Percentiles rank a stretch among this genome's conserved stretches.
phyloP scores from a whole-genome alignment of 2,888 invertebrate genomes.

The Seira sanloemensis region DNA sequence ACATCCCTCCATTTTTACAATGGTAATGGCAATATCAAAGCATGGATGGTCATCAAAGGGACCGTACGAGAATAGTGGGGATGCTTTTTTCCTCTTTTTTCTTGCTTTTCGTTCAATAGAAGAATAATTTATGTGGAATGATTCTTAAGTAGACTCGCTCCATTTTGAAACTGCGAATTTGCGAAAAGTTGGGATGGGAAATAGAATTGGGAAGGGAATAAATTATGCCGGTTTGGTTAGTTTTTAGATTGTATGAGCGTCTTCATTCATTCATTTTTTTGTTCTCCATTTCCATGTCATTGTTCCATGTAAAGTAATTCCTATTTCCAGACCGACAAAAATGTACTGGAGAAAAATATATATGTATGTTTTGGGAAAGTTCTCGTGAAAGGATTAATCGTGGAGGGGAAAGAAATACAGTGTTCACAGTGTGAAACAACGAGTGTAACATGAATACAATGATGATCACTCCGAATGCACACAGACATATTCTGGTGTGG shows the following conservation, averaged over 20 bases:
- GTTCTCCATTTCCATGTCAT: not conserved
- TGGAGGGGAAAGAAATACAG: slow-evolving; percentile 48
- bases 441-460: slow-evolving; percentile 48
- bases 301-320: not conserved
- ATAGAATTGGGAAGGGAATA: not conserved
- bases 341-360: not conserved
- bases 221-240: slow-evolving; percentile 20
- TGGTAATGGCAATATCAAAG: not conserved
- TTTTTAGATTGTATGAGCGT: not conserved
- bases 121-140: slow-evolving; percentile 48
- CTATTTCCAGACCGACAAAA: slow-evolving; percentile 1
- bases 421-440: slow-evolving; percentile 49
- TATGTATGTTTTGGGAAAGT: not conserved
- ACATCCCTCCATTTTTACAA: too few species aligned
- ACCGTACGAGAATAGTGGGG: not conserved
- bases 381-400: slow-evolving; percentile 43
- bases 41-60: not conserved
- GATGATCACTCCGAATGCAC: slow-evolving; percentile 43
- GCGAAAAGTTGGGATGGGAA: slow-evolving; percentile 27
- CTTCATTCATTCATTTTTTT: not conserved
- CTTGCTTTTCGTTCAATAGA: not conserved
- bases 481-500: slow-evolving; percentile 21
- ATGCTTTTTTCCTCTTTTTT: not conserved
- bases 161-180: slow-evolving; percentile 48
- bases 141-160: slow-evolving; percentile 39